Conservation (phyloP, 2,888 invertebrate genomes). For the Folsomia manolachei region DNA sequence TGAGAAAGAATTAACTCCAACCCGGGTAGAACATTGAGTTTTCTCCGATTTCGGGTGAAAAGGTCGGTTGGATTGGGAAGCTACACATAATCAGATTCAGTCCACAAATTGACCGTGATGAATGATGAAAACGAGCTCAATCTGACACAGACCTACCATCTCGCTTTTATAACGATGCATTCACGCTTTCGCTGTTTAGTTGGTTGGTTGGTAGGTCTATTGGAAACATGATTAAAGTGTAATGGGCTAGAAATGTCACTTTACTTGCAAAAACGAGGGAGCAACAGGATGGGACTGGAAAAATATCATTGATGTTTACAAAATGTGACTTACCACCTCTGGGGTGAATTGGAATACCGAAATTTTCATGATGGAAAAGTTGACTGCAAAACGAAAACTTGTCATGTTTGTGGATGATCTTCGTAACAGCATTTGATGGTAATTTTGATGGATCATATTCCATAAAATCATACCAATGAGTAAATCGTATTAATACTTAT, state of each 20-base stretch:
- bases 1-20: constrained; percentile 24
- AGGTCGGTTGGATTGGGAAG: constrained; percentile 24
- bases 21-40: constrained; percentile 22
- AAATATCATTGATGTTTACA: too few species aligned
- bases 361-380: not conserved
- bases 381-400: constrained; percentile 11
- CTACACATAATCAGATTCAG: constrained; percentile 45
- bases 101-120: constrained; percentile 50
- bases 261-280: too few species aligned
- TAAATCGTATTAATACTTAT: too few species aligned
- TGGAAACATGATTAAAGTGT: not conserved
- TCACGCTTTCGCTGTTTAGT: constrained; percentile 4
- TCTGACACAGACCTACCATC: constrained; percentile 48
- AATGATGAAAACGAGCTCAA: constrained; percentile 48
- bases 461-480: constrained; percentile 35
- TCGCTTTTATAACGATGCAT: constrained; percentile 19
- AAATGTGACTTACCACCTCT: too few species aligned
- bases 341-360: too few species aligned
- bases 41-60: constrained; percentile 31
- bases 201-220: not conserved
- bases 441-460: constrained; percentile 24
- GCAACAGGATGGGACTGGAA: too few species aligned
- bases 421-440: constrained; percentile 12
- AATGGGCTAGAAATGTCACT: not conserved
- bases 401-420: constrained; percentile 9